Base-by-base conservation (phyloP, 2,797 vertebrate species). In the Periophthalmus magnuspinnatus region DNA sequence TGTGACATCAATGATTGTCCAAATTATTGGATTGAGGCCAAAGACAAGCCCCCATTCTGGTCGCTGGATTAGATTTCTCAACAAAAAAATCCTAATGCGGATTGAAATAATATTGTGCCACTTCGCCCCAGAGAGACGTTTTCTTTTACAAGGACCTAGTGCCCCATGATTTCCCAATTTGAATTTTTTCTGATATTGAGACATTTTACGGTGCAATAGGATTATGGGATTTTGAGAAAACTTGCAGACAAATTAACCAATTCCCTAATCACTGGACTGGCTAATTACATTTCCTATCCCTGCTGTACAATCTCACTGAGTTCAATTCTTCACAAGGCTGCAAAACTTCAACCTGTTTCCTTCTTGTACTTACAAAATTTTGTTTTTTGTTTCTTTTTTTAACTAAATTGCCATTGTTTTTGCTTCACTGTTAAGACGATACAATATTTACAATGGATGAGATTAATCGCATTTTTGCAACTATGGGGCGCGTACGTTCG, bases 21-120 rank as follows among this genome's bases (percentile, higher is more conserved):
- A 16, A 58, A 7, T 58, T 6, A 59, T n/a, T 59, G 57, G n/a
- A 19, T 11, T 33, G 47, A 34, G 14, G 56, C 54, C 57, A 7
- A 17, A 68, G 67, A 68, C 74, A 14, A 57, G 33, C 19, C 65
- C 65, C 57, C 54, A 28, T 50, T 75, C 61, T 76, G 47, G 2
- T 52, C 22, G 57, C 28, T 58, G 80, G 83, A 88, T 91, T 88
- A 88, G 22, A 62, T 89, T 88, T 60, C 79, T 54, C 70, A 84
- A 87, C 66, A 62, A 71, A 33, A 47, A 61, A 55, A 19, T 72
- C 17, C 24, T 77, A 68, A 89, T 76, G 63, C 47, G 67, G 85
- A 83, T 90, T 87, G 83, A 21, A 54, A 59, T 34, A 1, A 45
- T 68, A 34, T 55, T 11, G 63, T 79, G 69, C 60, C 19, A 36